Evolutionary conservation across 2,797 vertebrate genomes (phyloP).

Genomic region (Muscicapa comitata): DNA sequence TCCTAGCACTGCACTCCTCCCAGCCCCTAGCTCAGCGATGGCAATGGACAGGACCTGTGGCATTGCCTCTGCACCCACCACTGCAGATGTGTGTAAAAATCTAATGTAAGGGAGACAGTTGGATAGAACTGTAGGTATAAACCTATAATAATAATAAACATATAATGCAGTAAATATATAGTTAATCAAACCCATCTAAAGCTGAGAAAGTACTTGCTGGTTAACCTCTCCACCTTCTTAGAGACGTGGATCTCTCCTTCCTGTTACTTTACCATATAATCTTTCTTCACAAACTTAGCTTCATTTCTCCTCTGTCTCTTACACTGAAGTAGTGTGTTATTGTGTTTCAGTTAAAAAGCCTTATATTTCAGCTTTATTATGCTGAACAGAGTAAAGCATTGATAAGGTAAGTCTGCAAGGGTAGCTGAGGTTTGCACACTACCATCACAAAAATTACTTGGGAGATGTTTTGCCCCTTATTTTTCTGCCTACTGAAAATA

Average conservation of each 20-base stretch:
- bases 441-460: fast-evolving
- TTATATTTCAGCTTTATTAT: not conserved
- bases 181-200: not conserved
- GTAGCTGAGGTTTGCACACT: not conserved
- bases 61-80: not conserved
- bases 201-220: not conserved
- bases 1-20: not conserved
- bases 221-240: not conserved
- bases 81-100: not conserved
- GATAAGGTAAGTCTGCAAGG: not conserved
- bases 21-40: not conserved
- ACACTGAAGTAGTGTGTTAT: not conserved
- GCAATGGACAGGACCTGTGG: not conserved
- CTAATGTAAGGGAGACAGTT: not conserved
- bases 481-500: not conserved
- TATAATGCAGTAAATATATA: not conserved
- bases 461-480: not conserved
- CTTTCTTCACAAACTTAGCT: not conserved
- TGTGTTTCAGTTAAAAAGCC: not conserved
- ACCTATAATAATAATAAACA: not conserved
- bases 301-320: not conserved
- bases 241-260: not conserved
- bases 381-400: not conserved
- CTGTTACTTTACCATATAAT: not conserved
- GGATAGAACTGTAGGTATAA: not conserved